Conservation (phyloP, 2,888 invertebrate species). For the Ceriagrion tenellum region DNA sequence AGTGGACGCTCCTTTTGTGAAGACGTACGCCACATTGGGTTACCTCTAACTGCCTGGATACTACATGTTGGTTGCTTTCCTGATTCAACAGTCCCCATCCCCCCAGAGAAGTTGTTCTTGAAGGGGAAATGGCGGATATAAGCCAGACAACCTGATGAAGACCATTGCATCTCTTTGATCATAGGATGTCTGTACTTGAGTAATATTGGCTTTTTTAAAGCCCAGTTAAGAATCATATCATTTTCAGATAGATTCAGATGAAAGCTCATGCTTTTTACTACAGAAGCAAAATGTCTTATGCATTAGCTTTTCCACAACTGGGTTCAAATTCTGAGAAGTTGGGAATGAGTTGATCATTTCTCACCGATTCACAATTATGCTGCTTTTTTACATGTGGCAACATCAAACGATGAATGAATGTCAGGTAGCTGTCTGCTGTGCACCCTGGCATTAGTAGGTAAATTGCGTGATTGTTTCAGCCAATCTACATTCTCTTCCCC, state of each 20-base stretch:
- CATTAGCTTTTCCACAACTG: neutral
- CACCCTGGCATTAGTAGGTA: neutral
- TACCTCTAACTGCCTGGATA: constrained; percentile 85
- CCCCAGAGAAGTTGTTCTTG: neutral
- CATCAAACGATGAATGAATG: neutral
- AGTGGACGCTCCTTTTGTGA: constrained; percentile 94
- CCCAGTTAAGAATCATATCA: constrained; percentile 37
- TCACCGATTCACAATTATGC: too few species aligned
- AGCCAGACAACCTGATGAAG: neutral
- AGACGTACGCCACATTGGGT: constrained; percentile 95
- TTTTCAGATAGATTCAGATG: neutral
- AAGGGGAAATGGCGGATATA: neutral
- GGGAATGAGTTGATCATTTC: neutral
- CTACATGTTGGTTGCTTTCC: constrained; percentile 45
- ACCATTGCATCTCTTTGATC: neutral
- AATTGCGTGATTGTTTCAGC: neutral
- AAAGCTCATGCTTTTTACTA: neutral
- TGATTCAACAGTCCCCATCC: neutral
- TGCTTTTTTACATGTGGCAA: neutral
- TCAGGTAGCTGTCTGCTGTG: neutral
- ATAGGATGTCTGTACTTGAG: constrained; percentile 13
- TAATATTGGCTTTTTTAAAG: constrained; percentile 16
- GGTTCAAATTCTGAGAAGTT: neutral
- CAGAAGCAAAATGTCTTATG: neutral
- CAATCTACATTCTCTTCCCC: neutral